Evolutionary conservation across 1,140 invertebrate species (phyloP).

Genomic region (Tetragnatha versicolor): DNA sequence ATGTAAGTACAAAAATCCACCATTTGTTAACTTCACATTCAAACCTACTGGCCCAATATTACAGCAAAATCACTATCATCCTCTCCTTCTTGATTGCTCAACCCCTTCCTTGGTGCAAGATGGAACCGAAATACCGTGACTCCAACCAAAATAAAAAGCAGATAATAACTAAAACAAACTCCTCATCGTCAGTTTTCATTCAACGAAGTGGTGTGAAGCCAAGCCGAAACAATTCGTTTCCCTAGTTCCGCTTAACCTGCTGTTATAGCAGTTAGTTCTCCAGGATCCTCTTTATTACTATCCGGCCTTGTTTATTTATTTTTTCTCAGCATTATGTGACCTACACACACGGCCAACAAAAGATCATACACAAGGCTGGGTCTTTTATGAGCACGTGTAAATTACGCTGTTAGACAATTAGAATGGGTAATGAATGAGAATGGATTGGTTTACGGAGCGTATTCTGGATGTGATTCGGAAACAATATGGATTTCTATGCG

Average conservation of each 20-base stretch:
- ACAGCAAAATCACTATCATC: too few relatives aligned
- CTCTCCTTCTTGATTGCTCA: neutral
- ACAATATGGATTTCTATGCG: too few relatives aligned
- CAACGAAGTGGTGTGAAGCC: slow-evolving; percentile 49
- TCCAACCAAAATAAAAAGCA: neutral
- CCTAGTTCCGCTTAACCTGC: slow-evolving; percentile 52
- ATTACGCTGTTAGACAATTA: neutral
- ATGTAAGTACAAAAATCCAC: too few relatives aligned
- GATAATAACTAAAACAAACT: slow-evolving; percentile 40
- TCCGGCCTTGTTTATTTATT: neutral
- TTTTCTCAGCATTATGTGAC: neutral
- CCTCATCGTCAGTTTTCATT: slow-evolving; percentile 44
- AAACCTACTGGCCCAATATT: too few relatives aligned
- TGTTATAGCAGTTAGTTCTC: slow-evolving; percentile 7
- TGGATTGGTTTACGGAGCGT: neutral
- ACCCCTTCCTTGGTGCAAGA: slow-evolving; percentile 26
- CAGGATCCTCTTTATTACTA: slow-evolving; percentile 30
- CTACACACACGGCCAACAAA: neutral
- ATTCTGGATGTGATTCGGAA: neutral
- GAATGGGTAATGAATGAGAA: neutral
- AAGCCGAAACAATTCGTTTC: slow-evolving; percentile 53
- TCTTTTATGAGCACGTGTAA: slow-evolving; percentile 15
- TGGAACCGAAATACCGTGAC: slow-evolving; percentile 33
- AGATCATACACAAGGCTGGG: neutral
- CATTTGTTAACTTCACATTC: too few relatives aligned